Percentiles rank a stretch among this genome's conserved stretches.
These are phyloP conservation scores for Dexiosoma caninum DNA, from an alignment of 2,888 invertebrate species.

Conservation along the genomic window DNA sequence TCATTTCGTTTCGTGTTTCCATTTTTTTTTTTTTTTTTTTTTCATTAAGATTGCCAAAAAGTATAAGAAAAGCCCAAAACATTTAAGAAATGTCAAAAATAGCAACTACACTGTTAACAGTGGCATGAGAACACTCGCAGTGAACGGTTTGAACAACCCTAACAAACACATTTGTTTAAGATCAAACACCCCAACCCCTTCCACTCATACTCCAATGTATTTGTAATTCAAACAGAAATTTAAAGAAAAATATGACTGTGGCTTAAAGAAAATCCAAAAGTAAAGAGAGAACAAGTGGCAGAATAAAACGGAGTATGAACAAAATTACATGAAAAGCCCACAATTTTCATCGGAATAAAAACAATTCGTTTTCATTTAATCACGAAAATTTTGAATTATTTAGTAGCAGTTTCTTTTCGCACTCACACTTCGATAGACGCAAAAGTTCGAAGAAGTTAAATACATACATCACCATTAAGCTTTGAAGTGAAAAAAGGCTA, in stretches of 20 bases:
- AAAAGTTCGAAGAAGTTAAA: too few relatives aligned
- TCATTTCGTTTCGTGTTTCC: conserved; percentile 12
- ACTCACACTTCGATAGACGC: neutral
- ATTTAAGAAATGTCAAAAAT: conserved; percentile 59
- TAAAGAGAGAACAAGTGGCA: neutral
- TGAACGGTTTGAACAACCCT: conserved; percentile 17
- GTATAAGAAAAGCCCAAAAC: conserved; percentile 32
- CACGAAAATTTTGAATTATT: conserved; percentile 64
- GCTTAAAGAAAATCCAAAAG: conserved; percentile 12
- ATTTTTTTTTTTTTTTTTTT: too few relatives aligned
- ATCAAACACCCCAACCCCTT: neutral
- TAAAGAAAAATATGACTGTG: neutral
- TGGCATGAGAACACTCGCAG: neutral
- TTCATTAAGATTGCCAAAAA: conserved; percentile 12
- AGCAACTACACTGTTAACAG: conserved; percentile 43
- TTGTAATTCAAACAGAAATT: neutral
- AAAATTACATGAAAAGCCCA: neutral
- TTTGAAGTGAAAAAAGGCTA: too few relatives aligned
- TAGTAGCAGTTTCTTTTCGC: conserved; percentile 25
- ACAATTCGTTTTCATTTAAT: conserved; percentile 64
- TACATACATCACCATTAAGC: conserved; percentile 1
- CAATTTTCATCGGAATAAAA: conserved; percentile 28
- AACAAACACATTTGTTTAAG: conserved; percentile 17
- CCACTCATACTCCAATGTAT: too few relatives aligned
- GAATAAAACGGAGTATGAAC: neutral